Conservation (phyloP, 2,888 invertebrate species). For the Sisyra terminalis region DNA sequence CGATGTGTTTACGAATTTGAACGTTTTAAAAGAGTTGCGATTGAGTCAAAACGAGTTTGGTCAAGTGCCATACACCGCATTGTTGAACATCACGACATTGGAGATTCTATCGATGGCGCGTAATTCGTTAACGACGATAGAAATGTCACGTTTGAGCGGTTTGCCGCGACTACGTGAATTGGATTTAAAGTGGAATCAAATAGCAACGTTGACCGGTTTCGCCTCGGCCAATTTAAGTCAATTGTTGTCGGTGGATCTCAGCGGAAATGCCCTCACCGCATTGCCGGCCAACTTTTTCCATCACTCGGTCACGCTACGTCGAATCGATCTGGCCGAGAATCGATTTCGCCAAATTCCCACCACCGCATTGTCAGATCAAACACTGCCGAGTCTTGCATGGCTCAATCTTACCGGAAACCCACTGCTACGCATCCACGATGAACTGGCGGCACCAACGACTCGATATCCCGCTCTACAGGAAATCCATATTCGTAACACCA, state of each 20-base stretch:
- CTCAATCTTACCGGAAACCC: slow-evolving; percentile 75
- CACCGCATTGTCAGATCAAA: slow-evolving; percentile 55
- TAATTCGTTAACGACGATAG: slow-evolving; percentile 51
- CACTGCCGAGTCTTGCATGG: slow-evolving; percentile 53
- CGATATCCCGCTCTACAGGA: slow-evolving; percentile 67
- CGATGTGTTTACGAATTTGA: slow-evolving; percentile 55
- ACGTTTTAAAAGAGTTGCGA: slow-evolving; percentile 59
- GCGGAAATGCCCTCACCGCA: slow-evolving; percentile 55
- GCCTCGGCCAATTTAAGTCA: slow-evolving; percentile 59
- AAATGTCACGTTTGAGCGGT: slow-evolving; percentile 61
- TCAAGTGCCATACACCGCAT: slow-evolving; percentile 62
- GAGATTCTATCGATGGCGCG: slow-evolving; percentile 53
- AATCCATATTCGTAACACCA: slow-evolving; percentile 61
- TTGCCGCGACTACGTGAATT: slow-evolving; percentile 57
- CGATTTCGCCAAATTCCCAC: slow-evolving; percentile 65
- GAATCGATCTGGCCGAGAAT: slow-evolving; percentile 64
- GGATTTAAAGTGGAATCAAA: slow-evolving; percentile 55
- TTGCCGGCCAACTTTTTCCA: slow-evolving; percentile 69
- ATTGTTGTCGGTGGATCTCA: slow-evolving; percentile 55
- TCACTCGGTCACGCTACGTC: slow-evolving; percentile 50
- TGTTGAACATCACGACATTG: slow-evolving; percentile 57
- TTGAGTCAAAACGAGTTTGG: slow-evolving; percentile 55
- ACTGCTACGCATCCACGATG: slow-evolving; percentile 53
- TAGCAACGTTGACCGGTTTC: slow-evolving; percentile 60
- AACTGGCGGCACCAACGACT: slow-evolving; percentile 40